Base-by-base conservation (phyloP, 1,140 invertebrate genomes). In the Harlomillsia oculata region DNA sequence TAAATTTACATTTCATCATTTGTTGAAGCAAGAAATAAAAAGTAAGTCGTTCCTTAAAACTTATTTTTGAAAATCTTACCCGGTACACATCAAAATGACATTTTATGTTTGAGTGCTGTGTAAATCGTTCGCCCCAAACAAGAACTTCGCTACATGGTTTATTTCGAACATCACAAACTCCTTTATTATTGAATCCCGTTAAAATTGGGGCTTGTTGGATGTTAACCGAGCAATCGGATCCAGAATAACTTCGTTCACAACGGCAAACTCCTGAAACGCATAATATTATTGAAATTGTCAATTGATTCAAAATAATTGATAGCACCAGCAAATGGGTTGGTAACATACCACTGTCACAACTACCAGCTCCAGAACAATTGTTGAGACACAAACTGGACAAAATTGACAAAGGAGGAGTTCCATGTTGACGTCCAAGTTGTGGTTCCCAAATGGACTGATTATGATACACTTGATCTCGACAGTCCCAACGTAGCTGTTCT, bases 391-490 rank as follows among this genome's bases (percentile, higher is more conserved):
- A 21, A 21, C 60, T 61, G 6, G 64, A 65, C 5, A 65, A 41
- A 8, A 65, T 54, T n/a, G 39, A 25, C 1, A 51, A 18, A n/a
- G 64, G 64, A n/a, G 64, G 64, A 6, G 64, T 65, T 48, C 64
- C 64, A 50, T 57, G 51, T 36, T 62, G 57, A 29, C 64, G 28
- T 29, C 64, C 64, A 5, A 65, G 39, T 36, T 65, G 64, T 18
- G 64, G 64, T 43, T 65, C 64, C 64, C 64, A 65, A 21, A 59
- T 54, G 14, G 43, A 60, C n/a, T 60, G 30, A 37, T 65, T 65
- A 32, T 62, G 64, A 36, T 62, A 65, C 20, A 65, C 60, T 53
- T 65, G 60, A 40, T 62, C 60, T 40, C 64, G 30, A 25, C 64
- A 65, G 13, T 65, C 60, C 56, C 56, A 62, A 39, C 64, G 40